Percentiles rank a stretch among this genome's conserved stretches.
These are phyloP conservation scores for Balaenoptera acutorostrata DNA, from an alignment of 2,113 vertebrate genomes.

Conservation along the genomic window DNA sequence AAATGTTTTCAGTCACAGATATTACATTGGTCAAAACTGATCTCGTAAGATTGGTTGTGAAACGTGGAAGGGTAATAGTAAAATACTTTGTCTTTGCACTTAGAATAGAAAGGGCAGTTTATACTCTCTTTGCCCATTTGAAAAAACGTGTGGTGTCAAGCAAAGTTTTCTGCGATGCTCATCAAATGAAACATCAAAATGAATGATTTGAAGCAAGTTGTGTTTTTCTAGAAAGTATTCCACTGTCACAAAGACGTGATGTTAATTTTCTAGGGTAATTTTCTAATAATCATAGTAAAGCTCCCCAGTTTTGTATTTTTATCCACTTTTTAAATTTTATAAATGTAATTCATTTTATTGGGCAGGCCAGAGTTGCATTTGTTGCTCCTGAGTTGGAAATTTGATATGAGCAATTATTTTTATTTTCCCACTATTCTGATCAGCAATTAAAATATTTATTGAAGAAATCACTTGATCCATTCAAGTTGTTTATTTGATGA, in stretches of 20 bases:
- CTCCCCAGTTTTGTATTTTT: not conserved
- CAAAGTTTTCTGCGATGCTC: not conserved
- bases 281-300: not conserved
- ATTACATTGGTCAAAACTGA: not conserved
- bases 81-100: not conserved
- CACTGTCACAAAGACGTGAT: not conserved
- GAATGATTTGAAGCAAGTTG: not conserved
- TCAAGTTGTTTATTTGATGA: not conserved
- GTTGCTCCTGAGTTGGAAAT: not conserved
- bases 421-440: not conserved
- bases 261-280: not conserved
- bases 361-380: not conserved
- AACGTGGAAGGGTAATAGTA: not conserved
- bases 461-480: not conserved
- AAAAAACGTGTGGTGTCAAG: not conserved
- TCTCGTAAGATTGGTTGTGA: not conserved
- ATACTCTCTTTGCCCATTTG: not conserved
- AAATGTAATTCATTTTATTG: not conserved
- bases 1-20: not conserved
- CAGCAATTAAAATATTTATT: not conserved
- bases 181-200: not conserved
- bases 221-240: not conserved
- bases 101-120: not conserved
- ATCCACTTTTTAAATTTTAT: not conserved
- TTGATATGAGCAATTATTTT: not conserved